Percentiles rank a stretch among this genome's conserved stretches.
phyloP scores from a whole-genome alignment of 2,797 vertebrate species.

The Enteromius thamalakanensis region DNA sequence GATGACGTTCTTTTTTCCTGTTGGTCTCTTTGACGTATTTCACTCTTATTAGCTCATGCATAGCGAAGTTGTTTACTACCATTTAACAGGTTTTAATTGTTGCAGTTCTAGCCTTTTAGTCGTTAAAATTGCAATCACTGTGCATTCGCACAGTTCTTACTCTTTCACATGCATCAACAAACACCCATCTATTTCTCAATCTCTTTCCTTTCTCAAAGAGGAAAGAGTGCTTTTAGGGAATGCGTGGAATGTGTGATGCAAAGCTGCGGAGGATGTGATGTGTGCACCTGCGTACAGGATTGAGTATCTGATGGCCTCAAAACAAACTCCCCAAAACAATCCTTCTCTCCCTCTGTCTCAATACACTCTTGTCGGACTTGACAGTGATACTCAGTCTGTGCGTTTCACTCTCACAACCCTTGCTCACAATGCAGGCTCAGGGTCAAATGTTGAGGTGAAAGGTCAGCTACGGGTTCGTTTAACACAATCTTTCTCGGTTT shows the following conservation, averaged over 20 bases:
- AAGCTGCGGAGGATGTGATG: slow-evolving; percentile 41
- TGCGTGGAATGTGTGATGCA: slow-evolving; percentile 57
- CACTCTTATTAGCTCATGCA: background rate
- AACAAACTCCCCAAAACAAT: slow-evolving; percentile 67
- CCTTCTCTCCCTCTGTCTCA: slow-evolving; percentile 28
- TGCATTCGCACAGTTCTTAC: background rate
- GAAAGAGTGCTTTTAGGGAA: slow-evolving; percentile 34
- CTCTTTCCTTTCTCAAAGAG: slow-evolving; percentile 16
- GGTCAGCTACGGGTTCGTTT: slow-evolving; percentile 48
- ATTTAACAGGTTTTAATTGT: background rate
- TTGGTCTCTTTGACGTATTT: background rate
- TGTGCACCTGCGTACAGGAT: slow-evolving; percentile 76
- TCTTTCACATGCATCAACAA: background rate
- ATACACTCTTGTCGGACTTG: slow-evolving; percentile 26
- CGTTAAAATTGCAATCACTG: background rate
- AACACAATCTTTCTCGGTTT: slow-evolving; percentile 56
- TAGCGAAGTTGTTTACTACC: background rate
- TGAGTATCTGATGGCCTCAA: slow-evolving; percentile 74
- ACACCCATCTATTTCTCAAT: background rate
- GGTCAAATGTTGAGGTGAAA: slow-evolving; percentile 55
- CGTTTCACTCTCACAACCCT: slow-evolving; percentile 40
- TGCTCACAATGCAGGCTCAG: slow-evolving; percentile 31
- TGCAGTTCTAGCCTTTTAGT: background rate
- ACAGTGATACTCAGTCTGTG: slow-evolving; percentile 38
- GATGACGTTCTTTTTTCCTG: background rate